Evolutionary conservation across 1,140 invertebrate species (phyloP), one percentile per base, ranked within the genome.

Genomic region (Proales similis): DNA sequence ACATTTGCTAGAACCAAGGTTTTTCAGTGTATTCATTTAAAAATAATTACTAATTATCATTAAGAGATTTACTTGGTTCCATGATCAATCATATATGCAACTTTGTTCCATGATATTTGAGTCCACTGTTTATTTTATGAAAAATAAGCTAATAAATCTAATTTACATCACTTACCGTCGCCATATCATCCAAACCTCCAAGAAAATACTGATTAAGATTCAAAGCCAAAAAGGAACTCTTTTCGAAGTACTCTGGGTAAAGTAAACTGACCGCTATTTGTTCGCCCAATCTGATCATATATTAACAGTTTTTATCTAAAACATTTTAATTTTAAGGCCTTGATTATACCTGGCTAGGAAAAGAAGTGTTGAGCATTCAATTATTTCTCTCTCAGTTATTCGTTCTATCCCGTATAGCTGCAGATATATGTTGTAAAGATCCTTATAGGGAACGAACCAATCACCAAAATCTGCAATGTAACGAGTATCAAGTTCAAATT

Each of bases 121-220:
- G 69, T 70, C 71, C 70, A 71, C 4, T 64, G 14, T 26, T 36
- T 3, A 51, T 20, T 33, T 32, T 14, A 38, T n/a, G 42, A 36
- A 53, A 3, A 36, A 4, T 0, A 36, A 48, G n/a, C n/a, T 46
- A 11, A 20, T 24, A 3, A 46, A 46, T 46, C 27, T 46, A 11
- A 4, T 11, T 3, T 11, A 19, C 5, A 9, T 46, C 5, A 57
- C n/a, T 57, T 42, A 57, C 51, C 27, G 51, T 42, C 45, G 69
- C 66, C 71, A 72, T 72, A 51, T 72, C 71, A 63, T 70, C 67
- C 19, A 70, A 43, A 4, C 71, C 71, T n/a, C 71, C 71, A 2
- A 70, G 63, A 45, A 69, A 72, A 47, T 67, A 72, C 33, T 67
- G 64, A 48, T 67, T 64, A 39, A 72, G 63, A 36, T 68, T 60